Conservation (phyloP, 2,888 invertebrate genomes). For the Leptinotarsa rubiginosa region DNA sequence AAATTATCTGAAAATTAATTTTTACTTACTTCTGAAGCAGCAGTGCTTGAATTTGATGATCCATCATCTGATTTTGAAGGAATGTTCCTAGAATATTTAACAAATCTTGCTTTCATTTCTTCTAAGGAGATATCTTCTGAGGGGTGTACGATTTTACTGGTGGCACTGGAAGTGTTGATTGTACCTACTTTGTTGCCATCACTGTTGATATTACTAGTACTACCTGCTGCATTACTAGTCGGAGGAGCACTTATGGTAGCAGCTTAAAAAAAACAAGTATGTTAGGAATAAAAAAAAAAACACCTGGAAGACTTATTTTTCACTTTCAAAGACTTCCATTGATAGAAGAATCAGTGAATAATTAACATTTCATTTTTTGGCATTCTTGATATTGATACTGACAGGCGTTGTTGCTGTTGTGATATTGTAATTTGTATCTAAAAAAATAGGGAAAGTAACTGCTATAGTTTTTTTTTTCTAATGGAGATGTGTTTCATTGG, state of each 20-base stretch:
- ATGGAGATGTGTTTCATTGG: too few species aligned
- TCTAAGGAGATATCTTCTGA: constrained; percentile 92
- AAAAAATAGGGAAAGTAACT: too few species aligned
- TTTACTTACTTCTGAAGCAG: constrained; percentile 61
- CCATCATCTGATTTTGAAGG: constrained; percentile 59
- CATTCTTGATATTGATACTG: too few species aligned
- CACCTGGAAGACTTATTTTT: background rate
- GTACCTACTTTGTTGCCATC: constrained; percentile 66
- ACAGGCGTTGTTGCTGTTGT: too few species aligned
- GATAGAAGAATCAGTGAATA: too few species aligned
- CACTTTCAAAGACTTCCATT: background rate
- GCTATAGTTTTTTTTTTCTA: too few species aligned
- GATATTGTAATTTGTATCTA: too few species aligned
- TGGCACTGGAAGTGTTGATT: constrained; percentile 83
- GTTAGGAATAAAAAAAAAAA: background rate
- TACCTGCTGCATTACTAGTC: constrained; percentile 67
- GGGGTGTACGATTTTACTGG: constrained; percentile 92
- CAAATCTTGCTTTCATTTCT: constrained; percentile 79
- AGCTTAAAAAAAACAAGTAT: constrained; percentile 66
- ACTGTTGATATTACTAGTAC: constrained; percentile 47
- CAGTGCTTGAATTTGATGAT: constrained; percentile 57
- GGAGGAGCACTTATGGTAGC: constrained; percentile 84
- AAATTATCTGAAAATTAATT: background rate
- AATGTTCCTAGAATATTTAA: constrained; percentile 71
- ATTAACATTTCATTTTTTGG: too few species aligned